Evolutionary conservation across 2,113 vertebrate genomes (phyloP).

Genomic region (Micronycteris hirsuta): DNA sequence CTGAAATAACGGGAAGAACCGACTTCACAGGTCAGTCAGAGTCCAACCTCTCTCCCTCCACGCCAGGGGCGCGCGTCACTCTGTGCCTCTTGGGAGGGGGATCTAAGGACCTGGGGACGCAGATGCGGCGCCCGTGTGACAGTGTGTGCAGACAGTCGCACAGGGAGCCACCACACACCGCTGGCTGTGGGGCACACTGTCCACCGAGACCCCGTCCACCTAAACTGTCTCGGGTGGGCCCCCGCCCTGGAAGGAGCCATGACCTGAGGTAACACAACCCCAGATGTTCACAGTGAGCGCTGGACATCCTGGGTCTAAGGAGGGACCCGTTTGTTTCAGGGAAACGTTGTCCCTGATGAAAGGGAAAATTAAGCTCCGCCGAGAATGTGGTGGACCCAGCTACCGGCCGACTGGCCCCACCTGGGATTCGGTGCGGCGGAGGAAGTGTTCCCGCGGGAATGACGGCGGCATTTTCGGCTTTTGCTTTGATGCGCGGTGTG

Average conservation of each 20-base stretch:
- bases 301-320: neutral
- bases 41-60: neutral
- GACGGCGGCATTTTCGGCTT: neutral
- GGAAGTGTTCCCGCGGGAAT: neutral
- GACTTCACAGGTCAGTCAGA: neutral
- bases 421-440: neutral
- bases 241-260: neutral
- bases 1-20: neutral
- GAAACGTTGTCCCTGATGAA: neutral
- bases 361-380: neutral
- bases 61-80: neutral
- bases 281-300: neutral
- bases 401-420: neutral
- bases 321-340: neutral
- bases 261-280: fast-evolving
- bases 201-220: too few relatives aligned
- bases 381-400: neutral
- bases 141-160: too few relatives aligned
- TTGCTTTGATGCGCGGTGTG: neutral
- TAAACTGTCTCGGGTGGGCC: too few relatives aligned
- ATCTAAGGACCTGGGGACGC: too few relatives aligned
- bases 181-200: too few relatives aligned
- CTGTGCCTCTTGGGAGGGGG: neutral
- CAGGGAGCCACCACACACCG: too few relatives aligned
- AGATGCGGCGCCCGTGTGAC: too few relatives aligned